Conservation (phyloP, 2,797 vertebrate genomes). For the Notolabrus celidotus region DNA sequence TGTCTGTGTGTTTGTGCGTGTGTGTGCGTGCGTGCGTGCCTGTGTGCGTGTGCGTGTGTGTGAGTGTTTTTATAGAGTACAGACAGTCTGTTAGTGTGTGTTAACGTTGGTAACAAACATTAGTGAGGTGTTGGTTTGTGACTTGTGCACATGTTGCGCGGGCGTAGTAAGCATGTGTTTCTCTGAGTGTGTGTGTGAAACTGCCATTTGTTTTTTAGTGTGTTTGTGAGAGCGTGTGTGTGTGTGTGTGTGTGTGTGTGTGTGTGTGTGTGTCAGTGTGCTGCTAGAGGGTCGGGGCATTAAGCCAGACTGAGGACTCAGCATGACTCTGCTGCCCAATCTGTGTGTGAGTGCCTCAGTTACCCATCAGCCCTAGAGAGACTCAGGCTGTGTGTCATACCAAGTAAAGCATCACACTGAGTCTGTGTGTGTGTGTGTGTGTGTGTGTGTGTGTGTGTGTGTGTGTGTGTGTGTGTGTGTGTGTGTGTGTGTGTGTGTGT, state of each 20-base stretch:
- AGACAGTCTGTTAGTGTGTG: no score
- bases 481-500: no score
- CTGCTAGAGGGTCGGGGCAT: slow-evolving; percentile 69
- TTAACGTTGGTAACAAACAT: no score
- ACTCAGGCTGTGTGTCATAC: slow-evolving; percentile 21
- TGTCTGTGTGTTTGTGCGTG: no score
- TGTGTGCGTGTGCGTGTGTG: no score
- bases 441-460: no score
- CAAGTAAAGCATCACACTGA: no score
- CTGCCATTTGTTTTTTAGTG: slow-evolving; percentile 33
- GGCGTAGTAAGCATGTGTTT: slow-evolving; percentile 38
- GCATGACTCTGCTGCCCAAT: slow-evolving; percentile 77
- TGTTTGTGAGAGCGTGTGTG: slow-evolving; percentile 38
- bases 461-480: no score
- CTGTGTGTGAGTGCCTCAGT: slow-evolving; percentile 84
- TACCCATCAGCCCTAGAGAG: slow-evolving; percentile 78
- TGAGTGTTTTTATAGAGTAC: no score
- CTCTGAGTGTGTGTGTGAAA: slow-evolving; percentile 20
- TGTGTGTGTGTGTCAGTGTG: slow-evolving; percentile 56
- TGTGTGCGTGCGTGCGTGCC: no score
- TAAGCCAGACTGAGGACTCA: slow-evolving; percentile 69
- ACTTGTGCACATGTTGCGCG: slow-evolving; percentile 10
- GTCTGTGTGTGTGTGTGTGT: no score
- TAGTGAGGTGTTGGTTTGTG: slow-evolving; percentile 2
- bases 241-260: slow-evolving; percentile 37